Base-by-base conservation (phyloP, 2,797 vertebrate species). In the Neosalanx taihuensis region DNA sequence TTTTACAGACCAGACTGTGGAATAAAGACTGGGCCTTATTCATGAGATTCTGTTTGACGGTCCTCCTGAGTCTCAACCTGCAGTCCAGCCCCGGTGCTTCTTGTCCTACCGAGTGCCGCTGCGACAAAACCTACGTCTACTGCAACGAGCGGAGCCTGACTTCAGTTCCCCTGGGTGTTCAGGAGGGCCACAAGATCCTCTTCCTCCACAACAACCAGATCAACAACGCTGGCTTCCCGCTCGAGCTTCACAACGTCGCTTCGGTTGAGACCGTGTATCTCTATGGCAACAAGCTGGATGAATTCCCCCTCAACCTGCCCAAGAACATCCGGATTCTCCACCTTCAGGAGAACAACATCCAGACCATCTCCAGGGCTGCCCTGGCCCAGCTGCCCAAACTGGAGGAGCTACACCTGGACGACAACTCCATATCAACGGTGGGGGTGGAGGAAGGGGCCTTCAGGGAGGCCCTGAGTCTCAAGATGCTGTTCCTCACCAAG, bases 121-220 rank as follows among this genome's bases (percentile, higher is more conserved):
- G 98, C 60, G 97, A 99, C 90, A 93, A 94, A 85, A 92, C 85
- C 68, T 99, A 95, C 89, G 94, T 99, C 90, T 99, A 99, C 91
- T 99, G 98, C 92, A 99, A 99, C 0, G 97, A 99, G 79, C 93
- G 97, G 90, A 95, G 95, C 91, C 93, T 99, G 93, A 99, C 96
- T 81, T 98, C 98, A 91, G 97, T 99, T 94, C 97, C 98, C 95
- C 93, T 97, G 91, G 97, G 97, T 81, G 96, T 99, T 81, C 92
- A 94, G 58, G 97, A 98, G 92, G 97, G 97, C 89, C 95, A 92
- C 89, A 98, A 92, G 77, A 92, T 95, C 69, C 96, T 99, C 89
- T 99, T 92, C 92, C 95, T 99, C 86, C 97, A 99, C 81, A 99
- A 99, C 90, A 99, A 99, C 95, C 96, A 97, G 95, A 99, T 99